These are phyloP conservation scores for Oryzias curvinotus DNA, from an alignment of 2,113 vertebrate genomes.

Conservation along the genomic window DNA sequence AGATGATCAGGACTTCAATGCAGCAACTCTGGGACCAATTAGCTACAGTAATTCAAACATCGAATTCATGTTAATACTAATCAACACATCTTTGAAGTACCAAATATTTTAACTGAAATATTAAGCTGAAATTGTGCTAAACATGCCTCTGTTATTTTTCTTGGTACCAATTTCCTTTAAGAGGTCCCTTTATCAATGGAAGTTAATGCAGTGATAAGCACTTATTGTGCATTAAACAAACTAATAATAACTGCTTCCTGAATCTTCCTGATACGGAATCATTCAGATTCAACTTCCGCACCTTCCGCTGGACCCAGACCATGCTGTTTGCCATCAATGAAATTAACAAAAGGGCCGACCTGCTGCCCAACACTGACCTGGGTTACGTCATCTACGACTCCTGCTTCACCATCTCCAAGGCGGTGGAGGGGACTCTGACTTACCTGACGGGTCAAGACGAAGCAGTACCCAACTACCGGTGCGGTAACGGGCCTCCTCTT, in stretches of 20 bases:
- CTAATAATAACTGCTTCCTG: too few relatives aligned
- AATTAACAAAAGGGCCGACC: slow-evolving; percentile 74
- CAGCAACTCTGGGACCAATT: slow-evolving; percentile 51
- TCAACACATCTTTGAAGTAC: slow-evolving; percentile 9
- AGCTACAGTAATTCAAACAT: slow-evolving; percentile 7
- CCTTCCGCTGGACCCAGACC: slow-evolving; percentile 84
- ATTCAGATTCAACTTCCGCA: slow-evolving; percentile 83
- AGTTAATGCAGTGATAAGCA: too few relatives aligned
- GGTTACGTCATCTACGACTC: slow-evolving; percentile 86
- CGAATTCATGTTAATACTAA: slow-evolving; percentile 7
- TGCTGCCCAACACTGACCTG: slow-evolving; percentile 80
- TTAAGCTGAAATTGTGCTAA: not conserved
- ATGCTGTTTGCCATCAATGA: slow-evolving; percentile 86
- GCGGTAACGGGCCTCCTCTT: slow-evolving; percentile 75
- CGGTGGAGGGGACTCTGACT: slow-evolving; percentile 81
- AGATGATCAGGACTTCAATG: slow-evolving; percentile 4
- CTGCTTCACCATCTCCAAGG: slow-evolving; percentile 85
- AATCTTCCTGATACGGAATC: not conserved
- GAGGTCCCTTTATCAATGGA: too few relatives aligned
- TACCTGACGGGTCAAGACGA: slow-evolving; percentile 85
- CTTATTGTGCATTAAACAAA: too few relatives aligned
- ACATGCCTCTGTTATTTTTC: slow-evolving; percentile 1
- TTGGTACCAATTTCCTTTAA: too few relatives aligned
- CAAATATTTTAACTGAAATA: slow-evolving; percentile 1
- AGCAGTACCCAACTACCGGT: slow-evolving; percentile 84